phyloP scores from a whole-genome alignment of 2,113 vertebrate species.

The Lepidothrix coronata region DNA sequence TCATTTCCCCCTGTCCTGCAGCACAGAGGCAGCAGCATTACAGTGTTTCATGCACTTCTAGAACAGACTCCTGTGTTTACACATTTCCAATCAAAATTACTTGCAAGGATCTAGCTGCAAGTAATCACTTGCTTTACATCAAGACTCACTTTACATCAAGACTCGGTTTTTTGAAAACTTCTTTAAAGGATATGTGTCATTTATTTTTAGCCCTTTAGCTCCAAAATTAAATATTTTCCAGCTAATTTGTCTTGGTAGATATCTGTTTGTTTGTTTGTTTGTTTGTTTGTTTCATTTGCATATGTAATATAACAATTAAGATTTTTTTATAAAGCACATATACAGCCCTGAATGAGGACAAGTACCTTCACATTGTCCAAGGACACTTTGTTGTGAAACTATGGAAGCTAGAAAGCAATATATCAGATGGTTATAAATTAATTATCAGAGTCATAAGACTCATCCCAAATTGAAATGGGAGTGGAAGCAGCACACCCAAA shows the following conservation, averaged over 20 bases:
- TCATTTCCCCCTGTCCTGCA: neutral
- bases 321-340: neutral
- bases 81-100: neutral
- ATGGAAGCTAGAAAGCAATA: neutral
- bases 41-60: neutral
- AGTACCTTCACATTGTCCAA: neutral
- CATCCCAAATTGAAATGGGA: neutral
- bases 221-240: neutral
- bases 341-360: neutral
- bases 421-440: neutral
- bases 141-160: neutral
- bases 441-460: neutral
- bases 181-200: neutral
- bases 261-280: too few species aligned
- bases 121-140: neutral
- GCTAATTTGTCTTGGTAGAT: neutral
- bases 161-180: neutral
- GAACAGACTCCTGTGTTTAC: neutral
- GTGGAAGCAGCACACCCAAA: neutral
- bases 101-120: neutral
- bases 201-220: neutral
- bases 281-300: neutral
- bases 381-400: neutral
- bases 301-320: neutral
- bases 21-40: neutral